A percentile compares a stretch with the other conserved stretches of the same genome.
phyloP scores from a whole-genome alignment of 2,797 vertebrate genomes.

The Cirrhinus molitorella region DNA sequence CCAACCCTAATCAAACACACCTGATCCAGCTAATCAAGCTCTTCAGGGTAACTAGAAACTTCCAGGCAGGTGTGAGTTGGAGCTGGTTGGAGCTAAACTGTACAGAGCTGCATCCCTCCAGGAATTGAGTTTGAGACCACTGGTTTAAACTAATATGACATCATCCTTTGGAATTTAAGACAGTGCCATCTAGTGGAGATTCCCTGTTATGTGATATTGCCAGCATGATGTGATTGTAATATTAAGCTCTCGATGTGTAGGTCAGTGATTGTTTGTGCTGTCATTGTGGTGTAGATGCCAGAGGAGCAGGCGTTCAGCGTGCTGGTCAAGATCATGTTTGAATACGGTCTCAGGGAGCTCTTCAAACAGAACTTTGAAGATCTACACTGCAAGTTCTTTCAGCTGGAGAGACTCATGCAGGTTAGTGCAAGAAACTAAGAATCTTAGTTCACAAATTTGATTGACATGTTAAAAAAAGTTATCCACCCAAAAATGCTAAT shows the following conservation, averaged over 20 bases:
- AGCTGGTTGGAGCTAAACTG: too few species aligned
- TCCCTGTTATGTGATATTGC: not conserved
- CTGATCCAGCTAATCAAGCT: too few species aligned
- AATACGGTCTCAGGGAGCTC: conserved; percentile 99
- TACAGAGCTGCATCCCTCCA: too few species aligned
- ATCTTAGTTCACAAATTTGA: not conserved
- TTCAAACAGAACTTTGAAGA: conserved; percentile 99
- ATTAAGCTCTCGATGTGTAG: not conserved
- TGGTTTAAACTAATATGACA: not conserved
- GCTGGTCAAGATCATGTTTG: conserved; percentile 99
- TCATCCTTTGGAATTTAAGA: not conserved
- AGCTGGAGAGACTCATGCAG: conserved; percentile 98
- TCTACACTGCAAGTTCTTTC: conserved; percentile 99
- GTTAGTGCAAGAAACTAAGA: conserved; percentile 68
- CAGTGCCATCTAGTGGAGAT: conserved; percentile 66
- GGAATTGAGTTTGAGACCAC: too few species aligned
- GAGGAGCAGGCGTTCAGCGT: conserved; percentile 99
- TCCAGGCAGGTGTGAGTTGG: too few species aligned
- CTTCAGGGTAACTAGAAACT: too few species aligned
- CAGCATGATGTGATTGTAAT: not conserved
- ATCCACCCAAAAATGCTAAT: not conserved
- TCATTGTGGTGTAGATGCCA: conserved; percentile 86
- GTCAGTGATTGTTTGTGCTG: conserved; percentile 21
- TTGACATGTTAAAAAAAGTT: not conserved
- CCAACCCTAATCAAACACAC: too few species aligned